Percentiles rank a stretch among this genome's conserved stretches.
These are phyloP conservation scores for Zophobas atratus DNA, from an alignment of 1,140 invertebrate genomes.

Conservation along the genomic window DNA sequence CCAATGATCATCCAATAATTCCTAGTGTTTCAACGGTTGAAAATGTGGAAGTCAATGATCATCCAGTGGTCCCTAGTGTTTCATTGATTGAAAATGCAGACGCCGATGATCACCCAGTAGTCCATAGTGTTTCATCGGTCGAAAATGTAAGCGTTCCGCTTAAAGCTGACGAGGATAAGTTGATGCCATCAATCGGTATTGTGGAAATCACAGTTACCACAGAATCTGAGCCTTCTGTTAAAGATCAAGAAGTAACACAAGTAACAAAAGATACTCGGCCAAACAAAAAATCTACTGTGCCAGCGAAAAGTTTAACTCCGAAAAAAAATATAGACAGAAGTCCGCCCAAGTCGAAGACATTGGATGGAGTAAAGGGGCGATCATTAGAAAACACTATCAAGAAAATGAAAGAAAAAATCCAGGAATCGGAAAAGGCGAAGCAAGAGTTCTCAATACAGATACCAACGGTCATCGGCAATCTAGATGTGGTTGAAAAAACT, in stretches of 20 bases:
- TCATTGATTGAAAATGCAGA: too few relatives aligned
- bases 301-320: background rate
- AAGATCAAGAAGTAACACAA: slow-evolving; percentile 10
- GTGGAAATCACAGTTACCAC: background rate
- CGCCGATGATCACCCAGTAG: too few relatives aligned
- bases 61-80: too few relatives aligned
- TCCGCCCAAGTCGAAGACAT: slow-evolving; percentile 7
- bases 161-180: too few relatives aligned
- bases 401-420: slow-evolving; percentile 31
- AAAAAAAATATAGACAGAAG: slow-evolving; percentile 7
- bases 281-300: background rate
- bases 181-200: background rate
- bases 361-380: slow-evolving; percentile 2
- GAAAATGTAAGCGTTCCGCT: too few relatives aligned
- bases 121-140: too few relatives aligned
- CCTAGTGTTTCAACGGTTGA: too few relatives aligned
- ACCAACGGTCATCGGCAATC: background rate
- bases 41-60: too few relatives aligned
- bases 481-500: background rate
- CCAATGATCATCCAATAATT: too few relatives aligned
- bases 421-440: slow-evolving; percentile 20
- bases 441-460: background rate
- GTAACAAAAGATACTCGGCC: background rate
- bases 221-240: background rate
- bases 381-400: slow-evolving; percentile 33